Conservation (phyloP, 2,113 vertebrate genomes). For the Neogobius melanostomus region DNA sequence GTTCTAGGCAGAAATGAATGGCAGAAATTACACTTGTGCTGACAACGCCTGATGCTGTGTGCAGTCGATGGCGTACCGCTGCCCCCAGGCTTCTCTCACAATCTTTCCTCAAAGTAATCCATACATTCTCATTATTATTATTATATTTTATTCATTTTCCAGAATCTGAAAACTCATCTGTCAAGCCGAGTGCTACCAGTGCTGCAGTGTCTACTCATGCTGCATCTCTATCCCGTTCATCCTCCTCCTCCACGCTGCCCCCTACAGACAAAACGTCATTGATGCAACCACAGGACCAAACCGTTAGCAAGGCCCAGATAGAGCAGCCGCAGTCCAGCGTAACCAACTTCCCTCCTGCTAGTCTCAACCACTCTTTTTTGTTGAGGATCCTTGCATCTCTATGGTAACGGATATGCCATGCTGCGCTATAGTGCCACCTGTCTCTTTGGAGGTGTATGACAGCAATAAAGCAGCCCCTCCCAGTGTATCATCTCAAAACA, state of each 20-base stretch:
- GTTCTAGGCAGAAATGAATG: slow-evolving; percentile 79
- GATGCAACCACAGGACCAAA: slow-evolving; percentile 34
- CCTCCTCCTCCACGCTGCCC: slow-evolving; percentile 33
- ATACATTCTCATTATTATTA: slow-evolving; percentile 13
- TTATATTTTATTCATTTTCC: slow-evolving; percentile 15
- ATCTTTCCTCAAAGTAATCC: slow-evolving; percentile 21
- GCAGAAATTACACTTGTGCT: slow-evolving; percentile 51
- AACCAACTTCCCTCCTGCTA: slow-evolving; percentile 9
- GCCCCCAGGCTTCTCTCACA: slow-evolving; percentile 20
- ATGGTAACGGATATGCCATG: slow-evolving; percentile 74
- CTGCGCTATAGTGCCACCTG: slow-evolving; percentile 71
- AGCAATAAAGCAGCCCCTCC: slow-evolving; percentile 21
- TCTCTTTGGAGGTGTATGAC: slow-evolving; percentile 62
- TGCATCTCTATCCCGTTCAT: slow-evolving; percentile 43
- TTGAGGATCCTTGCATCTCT: slow-evolving; percentile 69
- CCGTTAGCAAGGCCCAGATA: slow-evolving; percentile 33
- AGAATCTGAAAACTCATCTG: slow-evolving; percentile 59
- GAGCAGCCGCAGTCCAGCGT: slow-evolving; percentile 56
- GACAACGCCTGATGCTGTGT: slow-evolving; percentile 48
- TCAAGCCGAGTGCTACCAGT: slow-evolving; percentile 36
- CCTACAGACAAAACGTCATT: slow-evolving; percentile 34
- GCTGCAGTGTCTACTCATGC: slow-evolving; percentile 65
- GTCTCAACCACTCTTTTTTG: slow-evolving; percentile 24
- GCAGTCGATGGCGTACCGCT: slow-evolving; percentile 48
- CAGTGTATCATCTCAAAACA: slow-evolving; percentile 29